A percentile compares a stretch with the other conserved stretches of the same genome.
phyloP scores from a whole-genome alignment of 2,888 invertebrate species.

The Metellina segmentata region DNA sequence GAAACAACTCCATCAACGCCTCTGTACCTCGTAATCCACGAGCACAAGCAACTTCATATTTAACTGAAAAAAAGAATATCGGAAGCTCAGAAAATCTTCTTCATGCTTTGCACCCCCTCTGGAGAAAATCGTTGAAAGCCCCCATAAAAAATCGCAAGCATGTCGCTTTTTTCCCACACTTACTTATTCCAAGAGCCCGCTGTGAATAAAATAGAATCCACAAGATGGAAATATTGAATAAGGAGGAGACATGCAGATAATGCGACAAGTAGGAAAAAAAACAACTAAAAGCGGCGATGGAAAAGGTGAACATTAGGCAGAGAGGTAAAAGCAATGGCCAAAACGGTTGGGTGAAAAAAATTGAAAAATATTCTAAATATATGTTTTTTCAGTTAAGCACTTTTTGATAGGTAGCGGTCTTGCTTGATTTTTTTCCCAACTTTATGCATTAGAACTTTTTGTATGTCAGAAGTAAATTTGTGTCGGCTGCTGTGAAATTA shows the following conservation, averaged over 20 bases:
- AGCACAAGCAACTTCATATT: background rate
- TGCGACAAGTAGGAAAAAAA: conserved; percentile 34
- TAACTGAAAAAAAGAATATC: background rate
- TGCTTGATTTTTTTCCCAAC: background rate
- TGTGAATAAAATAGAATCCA: conserved; percentile 42
- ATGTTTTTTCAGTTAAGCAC: conserved; percentile 25
- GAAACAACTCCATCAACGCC: background rate
- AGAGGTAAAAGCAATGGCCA: conserved; percentile 2
- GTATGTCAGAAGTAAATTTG: no score
- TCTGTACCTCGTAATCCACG: background rate
- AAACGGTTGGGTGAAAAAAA: conserved; percentile 3
- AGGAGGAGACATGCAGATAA: conserved; percentile 44
- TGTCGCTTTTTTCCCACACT: conserved; percentile 41
- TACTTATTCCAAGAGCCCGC: conserved; percentile 27
- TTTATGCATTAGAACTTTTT: conserved; percentile 2
- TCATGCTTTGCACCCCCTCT: conserved; percentile 7
- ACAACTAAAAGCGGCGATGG: background rate
- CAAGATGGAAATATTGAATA: conserved; percentile 45
- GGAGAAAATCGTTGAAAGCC: conserved; percentile 25
- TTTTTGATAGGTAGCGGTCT: conserved; percentile 40
- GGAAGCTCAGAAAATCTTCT: background rate
- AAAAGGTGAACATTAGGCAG: background rate
- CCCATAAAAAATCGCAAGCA: conserved; percentile 32
- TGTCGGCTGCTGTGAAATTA: conserved; percentile 5
- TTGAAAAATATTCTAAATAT: conserved; percentile 5